A percentile compares a stretch with the other conserved stretches of the same genome.
Evolutionary conservation across 2,113 vertebrate species (phyloP).

Genomic region (Lathamus discolor): DNA sequence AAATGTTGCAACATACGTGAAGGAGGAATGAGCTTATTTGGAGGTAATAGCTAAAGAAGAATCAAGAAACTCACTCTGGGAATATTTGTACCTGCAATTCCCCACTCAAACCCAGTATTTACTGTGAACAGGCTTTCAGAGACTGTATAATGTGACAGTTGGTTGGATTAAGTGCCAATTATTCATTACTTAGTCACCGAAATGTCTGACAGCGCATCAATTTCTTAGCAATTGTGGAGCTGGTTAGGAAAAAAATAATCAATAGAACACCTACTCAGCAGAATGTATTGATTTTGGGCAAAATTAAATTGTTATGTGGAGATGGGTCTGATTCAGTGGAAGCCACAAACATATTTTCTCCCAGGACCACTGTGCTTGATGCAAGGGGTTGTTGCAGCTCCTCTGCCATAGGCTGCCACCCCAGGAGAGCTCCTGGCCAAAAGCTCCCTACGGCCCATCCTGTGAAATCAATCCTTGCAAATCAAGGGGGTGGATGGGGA

Average conservation of each 20-base stretch:
- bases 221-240: slow-evolving; percentile 46
- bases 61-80: slow-evolving; percentile 17
- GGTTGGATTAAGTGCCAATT: slow-evolving; percentile 44
- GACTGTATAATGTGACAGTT: slow-evolving; percentile 2
- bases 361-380: not conserved
- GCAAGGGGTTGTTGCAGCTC: not conserved
- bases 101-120: slow-evolving; percentile 31
- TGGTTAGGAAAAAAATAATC: slow-evolving; percentile 41
- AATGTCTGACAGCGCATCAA: slow-evolving; percentile 43
- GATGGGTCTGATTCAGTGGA: not conserved
- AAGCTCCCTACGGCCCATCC: rapidly evolving
- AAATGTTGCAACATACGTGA: not conserved
- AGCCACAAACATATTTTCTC: not conserved
- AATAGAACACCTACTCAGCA: slow-evolving; percentile 51
- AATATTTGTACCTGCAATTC: slow-evolving; percentile 37
- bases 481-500: not conserved
- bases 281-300: slow-evolving; percentile 43
- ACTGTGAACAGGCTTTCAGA: slow-evolving; percentile 45
- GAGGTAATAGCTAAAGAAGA: not conserved
- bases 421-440: not conserved
- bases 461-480: not conserved
- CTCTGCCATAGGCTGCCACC: not conserved
- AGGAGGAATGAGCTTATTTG: not conserved
- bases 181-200: slow-evolving; percentile 24
- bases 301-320: not conserved